phyloP scores from a whole-genome alignment of 30 jellyfish, hydroid and myxozoan genomes.

The Catostylus mosaicus region DNA sequence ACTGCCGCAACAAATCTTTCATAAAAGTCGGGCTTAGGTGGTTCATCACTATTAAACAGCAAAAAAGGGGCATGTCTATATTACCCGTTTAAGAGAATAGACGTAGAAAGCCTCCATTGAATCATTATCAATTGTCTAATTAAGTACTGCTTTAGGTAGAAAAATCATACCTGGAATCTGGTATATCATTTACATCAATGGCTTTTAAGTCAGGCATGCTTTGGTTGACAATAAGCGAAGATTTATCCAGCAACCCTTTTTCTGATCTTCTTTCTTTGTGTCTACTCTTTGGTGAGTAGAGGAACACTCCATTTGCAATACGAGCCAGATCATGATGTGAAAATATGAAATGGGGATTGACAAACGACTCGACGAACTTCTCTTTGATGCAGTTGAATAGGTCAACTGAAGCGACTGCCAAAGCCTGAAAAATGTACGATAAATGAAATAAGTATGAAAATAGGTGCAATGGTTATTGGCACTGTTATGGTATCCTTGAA shows the following conservation, averaged over 20 bases:
- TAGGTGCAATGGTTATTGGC: no score
- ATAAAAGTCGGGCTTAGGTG: no score
- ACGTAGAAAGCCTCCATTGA: no score
- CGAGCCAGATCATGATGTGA: slow-evolving; percentile 76
- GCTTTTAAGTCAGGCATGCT: slow-evolving; percentile 44
- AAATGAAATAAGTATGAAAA: no score
- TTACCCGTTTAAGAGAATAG: no score
- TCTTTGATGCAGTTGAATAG: slow-evolving; percentile 31
- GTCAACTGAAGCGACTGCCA: slow-evolving; percentile 57
- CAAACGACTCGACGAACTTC: slow-evolving; percentile 9
- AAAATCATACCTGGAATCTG: slow-evolving; percentile 48
- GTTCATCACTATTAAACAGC: no score
- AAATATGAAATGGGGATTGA: slow-evolving; percentile 59
- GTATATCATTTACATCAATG: background rate
- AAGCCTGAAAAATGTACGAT: slow-evolving; percentile 67
- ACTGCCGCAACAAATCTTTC: no score
- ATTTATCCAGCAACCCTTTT: background rate
- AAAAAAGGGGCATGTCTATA: no score
- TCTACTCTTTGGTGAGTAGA: slow-evolving; percentile 65
- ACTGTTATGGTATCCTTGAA: no score
- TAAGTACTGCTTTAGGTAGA: no score
- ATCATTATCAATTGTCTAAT: no score
- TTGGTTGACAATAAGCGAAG: background rate
- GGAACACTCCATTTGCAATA: slow-evolving; percentile 64
- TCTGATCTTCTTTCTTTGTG: slow-evolving; percentile 22